Conservation (phyloP, 2,888 invertebrate species). For the Lochmaea capreae region DNA sequence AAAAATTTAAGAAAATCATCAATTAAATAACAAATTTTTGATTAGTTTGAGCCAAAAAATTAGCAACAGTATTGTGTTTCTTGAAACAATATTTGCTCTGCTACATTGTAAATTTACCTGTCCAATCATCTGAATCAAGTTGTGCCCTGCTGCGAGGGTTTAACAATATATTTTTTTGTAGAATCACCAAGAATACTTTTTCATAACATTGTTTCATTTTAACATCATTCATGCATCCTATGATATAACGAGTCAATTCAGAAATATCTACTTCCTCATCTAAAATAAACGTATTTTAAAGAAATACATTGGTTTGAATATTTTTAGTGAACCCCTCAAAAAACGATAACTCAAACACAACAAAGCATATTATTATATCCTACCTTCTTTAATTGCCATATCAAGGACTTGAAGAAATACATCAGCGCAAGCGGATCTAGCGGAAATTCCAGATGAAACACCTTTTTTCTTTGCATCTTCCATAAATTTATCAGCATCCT, state of each 20-base stretch:
- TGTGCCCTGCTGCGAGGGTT: slow-evolving; percentile 67
- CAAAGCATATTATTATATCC: slow-evolving; percentile 1
- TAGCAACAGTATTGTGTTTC: too few relatives aligned
- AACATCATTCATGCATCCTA: slow-evolving; percentile 50
- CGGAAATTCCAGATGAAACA: slow-evolving; percentile 26
- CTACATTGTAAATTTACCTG: slow-evolving; percentile 63
- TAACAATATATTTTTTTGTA: slow-evolving; percentile 70
- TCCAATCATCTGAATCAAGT: slow-evolving; percentile 70
- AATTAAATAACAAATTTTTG: too few relatives aligned
- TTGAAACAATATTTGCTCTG: too few relatives aligned
- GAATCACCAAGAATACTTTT: slow-evolving; percentile 69
- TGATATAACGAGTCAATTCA: slow-evolving; percentile 49
- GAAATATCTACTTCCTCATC: slow-evolving; percentile 47
- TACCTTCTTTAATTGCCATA: slow-evolving; percentile 49
- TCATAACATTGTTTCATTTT: slow-evolving; percentile 61
- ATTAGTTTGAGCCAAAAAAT: too few relatives aligned
- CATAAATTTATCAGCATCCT: slow-evolving; percentile 49
- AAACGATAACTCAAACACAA: background rate
- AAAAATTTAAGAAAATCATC: too few relatives aligned
- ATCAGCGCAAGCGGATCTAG: slow-evolving; percentile 44
- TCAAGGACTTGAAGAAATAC: slow-evolving; percentile 49
- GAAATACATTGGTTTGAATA: background rate
- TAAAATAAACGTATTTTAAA: slow-evolving; percentile 27
- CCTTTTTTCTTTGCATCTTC: slow-evolving; percentile 49
- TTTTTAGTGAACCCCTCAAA: too few relatives aligned